A percentile compares a stretch with the other conserved stretches of the same genome.
phyloP scores from a whole-genome alignment of 2,797 vertebrate genomes.

The Neoniphon sammara region DNA sequence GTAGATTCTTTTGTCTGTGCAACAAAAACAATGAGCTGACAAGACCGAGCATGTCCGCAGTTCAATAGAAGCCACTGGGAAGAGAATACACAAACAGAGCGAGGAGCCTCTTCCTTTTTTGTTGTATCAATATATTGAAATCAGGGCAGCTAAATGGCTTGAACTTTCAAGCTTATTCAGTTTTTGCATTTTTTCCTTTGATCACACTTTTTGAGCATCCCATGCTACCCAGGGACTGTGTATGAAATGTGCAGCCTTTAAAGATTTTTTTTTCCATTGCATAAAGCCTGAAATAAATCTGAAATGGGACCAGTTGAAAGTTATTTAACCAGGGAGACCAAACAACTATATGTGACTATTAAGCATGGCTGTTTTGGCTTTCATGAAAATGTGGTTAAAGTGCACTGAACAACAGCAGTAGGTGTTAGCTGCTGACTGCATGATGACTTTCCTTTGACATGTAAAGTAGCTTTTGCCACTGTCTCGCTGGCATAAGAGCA shows the following conservation, averaged over 20 bases:
- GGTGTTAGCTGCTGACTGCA: no score
- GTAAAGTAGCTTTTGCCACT: no score
- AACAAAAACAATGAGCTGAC: constrained; percentile 38
- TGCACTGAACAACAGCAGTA: no score
- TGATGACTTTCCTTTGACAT: no score
- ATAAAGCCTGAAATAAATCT: constrained; percentile 8
- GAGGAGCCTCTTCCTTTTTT: neutral
- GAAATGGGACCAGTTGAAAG: neutral
- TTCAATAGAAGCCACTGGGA: constrained; percentile 18
- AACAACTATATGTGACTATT: neutral
- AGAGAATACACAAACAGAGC: constrained; percentile 10
- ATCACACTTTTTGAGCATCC: neutral
- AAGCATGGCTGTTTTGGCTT: neutral
- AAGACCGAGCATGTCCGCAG: constrained; percentile 23
- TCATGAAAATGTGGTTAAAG: neutral
- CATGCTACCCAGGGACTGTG: neutral
- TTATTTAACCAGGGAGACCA: neutral
- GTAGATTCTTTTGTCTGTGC: constrained; percentile 23
- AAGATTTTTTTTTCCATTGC: neutral
- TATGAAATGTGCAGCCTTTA: neutral
- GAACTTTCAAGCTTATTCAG: constrained; percentile 10
- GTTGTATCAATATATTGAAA: neutral
- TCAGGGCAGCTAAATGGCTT: constrained; percentile 11
- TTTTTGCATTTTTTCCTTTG: constrained; percentile 6
- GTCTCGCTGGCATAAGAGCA: no score